Evolutionary conservation across 2,113 vertebrate genomes (phyloP).

Genomic region (Nyctibius bracteatus): DNA sequence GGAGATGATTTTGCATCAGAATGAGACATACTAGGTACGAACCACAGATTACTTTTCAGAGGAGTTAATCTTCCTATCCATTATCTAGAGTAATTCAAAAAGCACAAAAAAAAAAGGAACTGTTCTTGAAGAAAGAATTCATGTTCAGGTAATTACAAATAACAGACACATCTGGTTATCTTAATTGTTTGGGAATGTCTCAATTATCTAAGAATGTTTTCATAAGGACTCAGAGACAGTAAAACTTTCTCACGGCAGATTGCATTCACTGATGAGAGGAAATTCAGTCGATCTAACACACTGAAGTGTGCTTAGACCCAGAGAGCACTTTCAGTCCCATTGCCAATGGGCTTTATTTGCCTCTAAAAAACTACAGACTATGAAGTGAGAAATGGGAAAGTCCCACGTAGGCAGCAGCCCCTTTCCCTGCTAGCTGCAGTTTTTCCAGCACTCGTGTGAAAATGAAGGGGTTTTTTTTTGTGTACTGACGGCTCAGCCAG

Average conservation of each 20-base stretch:
- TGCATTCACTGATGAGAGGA: slow-evolving; percentile 71
- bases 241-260: slow-evolving; percentile 76
- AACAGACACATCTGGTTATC: slow-evolving; percentile 81
- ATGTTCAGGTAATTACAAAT: slow-evolving; percentile 83
- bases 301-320: slow-evolving; percentile 48
- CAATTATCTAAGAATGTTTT: slow-evolving; percentile 79
- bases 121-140: slow-evolving; percentile 75
- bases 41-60: slow-evolving; percentile 64
- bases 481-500: not conserved
- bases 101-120: slow-evolving; percentile 72
- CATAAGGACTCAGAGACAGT: slow-evolving; percentile 73
- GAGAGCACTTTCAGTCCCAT: not conserved
- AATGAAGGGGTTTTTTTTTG: not conserved
- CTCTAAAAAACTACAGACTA: not conserved
- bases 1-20: slow-evolving; percentile 67
- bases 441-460: not conserved
- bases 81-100: slow-evolving; percentile 77
- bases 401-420: not conserved
- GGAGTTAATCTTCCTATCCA: slow-evolving; percentile 73
- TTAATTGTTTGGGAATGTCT: slow-evolving; percentile 83
- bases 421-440: not conserved
- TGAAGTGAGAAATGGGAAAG: slow-evolving; percentile 20
- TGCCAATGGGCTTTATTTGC: slow-evolving; percentile 39
- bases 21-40: slow-evolving; percentile 63
- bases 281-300: slow-evolving; percentile 57